These are phyloP conservation scores for Gymnobelideus leadbeateri DNA, from an alignment of 2,113 vertebrate genomes.

Conservation along the genomic window DNA sequence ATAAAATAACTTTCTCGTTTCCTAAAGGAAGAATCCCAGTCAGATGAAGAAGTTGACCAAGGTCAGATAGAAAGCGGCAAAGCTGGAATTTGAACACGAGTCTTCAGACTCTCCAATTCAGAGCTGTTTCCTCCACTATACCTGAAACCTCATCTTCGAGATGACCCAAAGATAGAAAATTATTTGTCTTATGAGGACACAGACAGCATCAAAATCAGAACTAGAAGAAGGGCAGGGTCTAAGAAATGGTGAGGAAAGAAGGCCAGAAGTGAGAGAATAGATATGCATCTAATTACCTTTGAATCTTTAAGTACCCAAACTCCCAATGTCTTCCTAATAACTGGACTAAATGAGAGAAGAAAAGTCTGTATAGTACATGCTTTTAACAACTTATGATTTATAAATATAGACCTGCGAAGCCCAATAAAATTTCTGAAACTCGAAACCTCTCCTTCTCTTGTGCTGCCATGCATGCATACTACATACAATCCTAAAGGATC, in stretches of 20 bases:
- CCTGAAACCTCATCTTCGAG: too few species aligned
- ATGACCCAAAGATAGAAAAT: too few species aligned
- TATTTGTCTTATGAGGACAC: too few species aligned
- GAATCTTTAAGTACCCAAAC: neutral
- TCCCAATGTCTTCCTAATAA: too few species aligned
- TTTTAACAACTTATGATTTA: slow-evolving; percentile 31
- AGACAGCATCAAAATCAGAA: too few species aligned
- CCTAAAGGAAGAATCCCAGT: slow-evolving; percentile 49
- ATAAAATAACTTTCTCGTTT: slow-evolving; percentile 50
- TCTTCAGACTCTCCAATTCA: too few species aligned
- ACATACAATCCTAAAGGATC: too few species aligned
- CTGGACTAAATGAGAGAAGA: too few species aligned
- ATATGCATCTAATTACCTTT: neutral
- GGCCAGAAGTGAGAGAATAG: neutral
- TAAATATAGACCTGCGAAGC: neutral
- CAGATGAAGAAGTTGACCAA: slow-evolving; percentile 32
- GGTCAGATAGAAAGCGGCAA: slow-evolving; percentile 22
- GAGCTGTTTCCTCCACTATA: too few species aligned
- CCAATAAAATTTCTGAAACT: neutral
- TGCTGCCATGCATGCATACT: too few species aligned
- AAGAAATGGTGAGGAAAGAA: slow-evolving; percentile 18
- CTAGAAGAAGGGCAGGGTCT: slow-evolving; percentile 12
- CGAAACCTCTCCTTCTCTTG: too few species aligned
- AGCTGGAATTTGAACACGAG: neutral
- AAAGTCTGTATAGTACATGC: neutral